Base-by-base conservation (phyloP, 2,113 vertebrate genomes). In the Patagioenas fasciata region DNA sequence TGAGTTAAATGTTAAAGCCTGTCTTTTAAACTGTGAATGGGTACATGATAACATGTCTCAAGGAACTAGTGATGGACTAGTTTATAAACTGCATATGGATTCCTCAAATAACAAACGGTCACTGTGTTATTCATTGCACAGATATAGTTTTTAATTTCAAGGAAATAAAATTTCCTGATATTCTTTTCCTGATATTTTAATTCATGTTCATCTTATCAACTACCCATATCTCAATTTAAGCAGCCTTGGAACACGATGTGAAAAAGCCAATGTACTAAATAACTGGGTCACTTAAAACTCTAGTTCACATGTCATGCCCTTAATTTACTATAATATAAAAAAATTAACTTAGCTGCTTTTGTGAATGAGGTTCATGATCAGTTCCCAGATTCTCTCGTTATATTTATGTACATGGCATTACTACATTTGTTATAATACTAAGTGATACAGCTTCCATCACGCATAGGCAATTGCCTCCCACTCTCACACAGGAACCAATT, bases 11-110 rank as follows among this genome's bases (percentile, higher is more conserved):
- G 32, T 20, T 60, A 67, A 71, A 95, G 65, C 34, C 56, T 24
- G 54, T 42, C 53, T 42, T 66, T 34, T 69, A 19, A 38, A 2
- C 2, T 15, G 21, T 25, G 62, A 73, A 42, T 13, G 20, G 6
- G 21, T 21, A 31, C 0, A 0, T 32, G 54, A 20, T 11, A 69
- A 28, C 18, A 17, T 1, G 3, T 23, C 50, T 44, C 24, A 25
- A 36, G 65, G 74, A 72, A 64, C 4, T 31, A 70, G 67, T n/a
- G 56, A 13, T 9, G 56, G 18, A 19, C 44, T 19, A 47, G 44
- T 47, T 47, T 47, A 47, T 47, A 47, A 75, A 58, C 32, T 57
- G 19, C 21, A 47, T 53, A 56, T 14, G 28, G 62, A 34, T 67
- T 78, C 26, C 62, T 34, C 78, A 34, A 20, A n/a, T 28, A 47